Evolutionary conservation across 2,113 vertebrate species (phyloP).

Genomic region (Cottus gobio): DNA sequence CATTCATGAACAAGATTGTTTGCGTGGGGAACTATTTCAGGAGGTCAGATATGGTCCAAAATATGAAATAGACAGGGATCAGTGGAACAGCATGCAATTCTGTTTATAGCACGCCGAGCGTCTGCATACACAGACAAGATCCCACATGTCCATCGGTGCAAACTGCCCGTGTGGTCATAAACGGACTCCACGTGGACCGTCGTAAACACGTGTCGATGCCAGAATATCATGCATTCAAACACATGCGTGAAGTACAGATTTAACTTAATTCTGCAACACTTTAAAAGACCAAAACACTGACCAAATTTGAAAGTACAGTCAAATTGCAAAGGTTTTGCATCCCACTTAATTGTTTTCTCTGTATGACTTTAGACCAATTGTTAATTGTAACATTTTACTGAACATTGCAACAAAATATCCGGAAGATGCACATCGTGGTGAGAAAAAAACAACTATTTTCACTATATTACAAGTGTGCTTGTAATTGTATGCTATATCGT

Average conservation of each 20-base stretch:
- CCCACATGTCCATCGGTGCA: neutral
- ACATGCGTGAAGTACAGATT: neutral
- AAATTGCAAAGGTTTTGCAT: neutral
- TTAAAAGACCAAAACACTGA: neutral
- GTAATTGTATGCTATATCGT: neutral
- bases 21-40: neutral
- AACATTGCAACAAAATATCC: slow-evolving; percentile 1
- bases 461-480: neutral
- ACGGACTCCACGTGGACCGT: neutral
- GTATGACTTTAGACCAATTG: neutral
- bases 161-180: neutral
- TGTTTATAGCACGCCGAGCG: neutral
- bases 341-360: neutral
- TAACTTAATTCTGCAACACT: neutral
- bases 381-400: neutral
- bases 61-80: neutral
- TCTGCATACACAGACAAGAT: slow-evolving; percentile 9
- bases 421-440: neutral
- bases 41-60: neutral
- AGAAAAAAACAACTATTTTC: neutral
- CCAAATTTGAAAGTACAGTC: neutral
- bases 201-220: neutral
- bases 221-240: neutral
- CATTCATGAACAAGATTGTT: neutral
- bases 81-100: neutral